Base-by-base conservation (phyloP, 2,113 vertebrate species). In the Mastomys natalensis region DNA sequence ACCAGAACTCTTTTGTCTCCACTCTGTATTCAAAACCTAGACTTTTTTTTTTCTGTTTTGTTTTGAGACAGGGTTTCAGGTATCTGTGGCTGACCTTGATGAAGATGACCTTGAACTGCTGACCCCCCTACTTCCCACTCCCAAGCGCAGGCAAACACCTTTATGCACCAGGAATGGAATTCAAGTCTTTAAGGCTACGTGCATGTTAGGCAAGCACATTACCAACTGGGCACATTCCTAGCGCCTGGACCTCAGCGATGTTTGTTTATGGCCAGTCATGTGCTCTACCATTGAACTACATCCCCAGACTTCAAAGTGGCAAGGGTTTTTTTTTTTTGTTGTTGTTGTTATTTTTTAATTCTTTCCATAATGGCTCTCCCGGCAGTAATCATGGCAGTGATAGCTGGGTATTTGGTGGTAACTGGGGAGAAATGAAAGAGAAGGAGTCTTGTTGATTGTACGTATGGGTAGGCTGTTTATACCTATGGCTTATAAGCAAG, bases 401-500 rank as follows among this genome's bases (percentile, higher is more conserved):
- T 13, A 93, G 90, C 55, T 70, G 48, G 74, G 58, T 76, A 5
- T 87, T 73, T 81, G 43, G 55, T 85, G 34, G 58, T 87, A 90
- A 90, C 48, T 22, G 68, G 53, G 1, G 40, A 7, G 55, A 70
- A 62, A 87, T 21, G 45, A 51, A 55, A 29, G n/a, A 84, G 51
- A 95, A 85, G 26, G 24, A 31, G 7, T 48, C 5, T 22, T 43
- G 19, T 0, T 55, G 55, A 92, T 58, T 92, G 10, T 53, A 45
- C 45, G 34, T 76, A n/a, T 45, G 51, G 22, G 43, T 53, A 92
- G 60, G 40, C 24, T 90, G 81, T 93, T 95, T 84, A 73, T 70
- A 84, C 70, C 68, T 29, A 11, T 51, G 48, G 72, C n/a, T 95
- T 85, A 72, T 26, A 82, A 85, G n/a, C 51, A 92, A 90, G 90